These are phyloP conservation scores for Escarpia spicata DNA, from an alignment of 2,888 invertebrate genomes.

Conservation along the genomic window DNA sequence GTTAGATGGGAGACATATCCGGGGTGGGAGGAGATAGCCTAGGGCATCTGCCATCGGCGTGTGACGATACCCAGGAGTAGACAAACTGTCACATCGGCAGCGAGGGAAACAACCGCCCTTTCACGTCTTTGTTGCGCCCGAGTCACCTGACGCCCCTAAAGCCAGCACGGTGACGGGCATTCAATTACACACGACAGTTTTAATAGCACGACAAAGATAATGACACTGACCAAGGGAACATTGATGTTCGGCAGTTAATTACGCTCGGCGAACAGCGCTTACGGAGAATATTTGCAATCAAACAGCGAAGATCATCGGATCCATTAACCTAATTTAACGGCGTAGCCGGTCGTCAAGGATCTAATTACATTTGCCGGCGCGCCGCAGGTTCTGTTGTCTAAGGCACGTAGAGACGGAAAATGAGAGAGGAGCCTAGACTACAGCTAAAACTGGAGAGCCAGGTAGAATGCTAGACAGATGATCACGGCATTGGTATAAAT, in stretches of 20 bases:
- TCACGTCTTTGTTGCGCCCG: neutral
- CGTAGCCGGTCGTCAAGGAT: neutral
- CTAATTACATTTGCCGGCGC: neutral
- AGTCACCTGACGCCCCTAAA: neutral
- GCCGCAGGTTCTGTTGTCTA: neutral
- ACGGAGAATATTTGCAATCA: neutral
- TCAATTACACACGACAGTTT: constrained; percentile 3
- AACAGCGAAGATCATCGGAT: constrained; percentile 9
- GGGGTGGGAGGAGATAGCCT: too few species aligned
- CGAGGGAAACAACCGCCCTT: neutral
- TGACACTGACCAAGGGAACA: neutral
- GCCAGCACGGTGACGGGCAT: neutral
- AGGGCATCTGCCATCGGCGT: too few species aligned
- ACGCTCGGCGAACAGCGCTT: neutral
- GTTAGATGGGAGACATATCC: too few species aligned
- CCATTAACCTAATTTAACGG: constrained; percentile 7
- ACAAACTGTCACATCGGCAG: neutral
- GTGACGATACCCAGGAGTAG: too few species aligned
- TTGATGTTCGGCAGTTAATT: neutral
- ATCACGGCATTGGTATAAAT: neutral
- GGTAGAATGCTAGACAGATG: neutral
- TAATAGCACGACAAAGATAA: constrained; percentile 4
- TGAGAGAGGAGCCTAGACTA: neutral
- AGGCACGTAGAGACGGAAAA: neutral
- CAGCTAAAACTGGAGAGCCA: neutral